Evolutionary conservation across 2,797 vertebrate species (phyloP).

Genomic region (Rhynchonycteris naso): DNA sequence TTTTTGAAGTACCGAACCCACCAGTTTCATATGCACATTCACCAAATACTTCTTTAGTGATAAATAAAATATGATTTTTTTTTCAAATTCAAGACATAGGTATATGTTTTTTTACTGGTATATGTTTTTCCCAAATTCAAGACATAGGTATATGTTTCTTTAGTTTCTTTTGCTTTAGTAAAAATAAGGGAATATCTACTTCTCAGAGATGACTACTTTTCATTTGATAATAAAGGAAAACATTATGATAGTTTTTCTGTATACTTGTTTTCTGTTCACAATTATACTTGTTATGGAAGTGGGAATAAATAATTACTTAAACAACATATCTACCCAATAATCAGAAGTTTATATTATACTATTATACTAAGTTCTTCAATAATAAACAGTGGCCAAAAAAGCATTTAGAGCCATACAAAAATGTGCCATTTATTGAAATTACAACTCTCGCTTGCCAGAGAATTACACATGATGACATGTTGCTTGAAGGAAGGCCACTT

Average conservation of each 20-base stretch:
- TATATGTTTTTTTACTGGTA: no score
- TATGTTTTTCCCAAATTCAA: no score
- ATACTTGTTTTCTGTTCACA: slow-evolving; percentile 58
- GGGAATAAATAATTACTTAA: slow-evolving; percentile 63
- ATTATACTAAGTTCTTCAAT: slow-evolving; percentile 71
- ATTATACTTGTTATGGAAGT: slow-evolving; percentile 66
- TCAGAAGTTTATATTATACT: slow-evolving; percentile 76
- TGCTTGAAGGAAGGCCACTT: slow-evolving; percentile 81
- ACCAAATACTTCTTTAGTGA: no score
- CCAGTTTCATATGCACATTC: no score
- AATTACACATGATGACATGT: slow-evolving; percentile 68
- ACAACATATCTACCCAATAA: slow-evolving; percentile 60
- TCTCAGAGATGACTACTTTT: background rate
- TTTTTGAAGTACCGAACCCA: no score
- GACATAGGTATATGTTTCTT: no score
- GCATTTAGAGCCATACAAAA: slow-evolving; percentile 78
- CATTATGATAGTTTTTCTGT: background rate
- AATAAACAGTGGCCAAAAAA: slow-evolving; percentile 68
- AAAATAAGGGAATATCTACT: background rate
- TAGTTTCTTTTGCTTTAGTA: background rate
- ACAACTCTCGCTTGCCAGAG: slow-evolving; percentile 74
- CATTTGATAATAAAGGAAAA: background rate
- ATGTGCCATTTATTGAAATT: slow-evolving; percentile 78
- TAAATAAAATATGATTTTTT: no score
- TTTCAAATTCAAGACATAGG: no score